These are phyloP conservation scores for Heliconius ismenius DNA, from an alignment of 2,888 invertebrate species.

Conservation along the genomic window DNA sequence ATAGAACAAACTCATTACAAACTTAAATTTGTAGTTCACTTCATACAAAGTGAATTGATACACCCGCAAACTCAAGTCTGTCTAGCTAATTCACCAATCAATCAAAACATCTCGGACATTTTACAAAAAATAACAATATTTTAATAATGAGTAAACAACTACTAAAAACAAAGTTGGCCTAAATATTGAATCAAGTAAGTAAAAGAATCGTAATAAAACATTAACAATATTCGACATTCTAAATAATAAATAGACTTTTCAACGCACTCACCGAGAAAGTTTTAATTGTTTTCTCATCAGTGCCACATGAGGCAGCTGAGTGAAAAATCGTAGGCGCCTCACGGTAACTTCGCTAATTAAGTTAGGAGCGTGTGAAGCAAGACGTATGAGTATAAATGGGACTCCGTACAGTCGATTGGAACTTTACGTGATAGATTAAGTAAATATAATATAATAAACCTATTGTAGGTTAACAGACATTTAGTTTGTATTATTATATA, in stretches of 20 bases:
- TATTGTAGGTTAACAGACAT: background rate
- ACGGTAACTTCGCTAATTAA: constrained; percentile 46
- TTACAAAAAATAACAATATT: background rate
- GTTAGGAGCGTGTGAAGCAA: constrained; percentile 44
- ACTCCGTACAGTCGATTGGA: background rate
- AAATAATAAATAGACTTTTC: constrained; percentile 10
- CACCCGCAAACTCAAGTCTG: too few relatives aligned
- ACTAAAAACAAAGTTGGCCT: background rate
- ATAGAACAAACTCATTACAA: too few relatives aligned
- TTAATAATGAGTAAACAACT: background rate
- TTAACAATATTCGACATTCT: constrained; percentile 7
- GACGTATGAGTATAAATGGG: constrained; percentile 42
- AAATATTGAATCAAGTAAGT: background rate
- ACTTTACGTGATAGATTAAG: constrained; percentile 9
- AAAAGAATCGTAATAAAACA: background rate
- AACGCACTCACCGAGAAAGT: constrained; percentile 15
- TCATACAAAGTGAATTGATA: too few relatives aligned
- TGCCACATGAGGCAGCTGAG: constrained; percentile 18
- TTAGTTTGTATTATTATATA: too few relatives aligned
- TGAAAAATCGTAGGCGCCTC: constrained; percentile 35
- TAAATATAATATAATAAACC: background rate
- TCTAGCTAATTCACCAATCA: too few relatives aligned
- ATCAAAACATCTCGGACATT: too few relatives aligned
- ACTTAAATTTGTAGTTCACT: too few relatives aligned
- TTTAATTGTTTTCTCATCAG: constrained; percentile 27